Evolutionary conservation across 2,797 vertebrate species (phyloP).

Genomic region (Pangasius sanitwongsei): DNA sequence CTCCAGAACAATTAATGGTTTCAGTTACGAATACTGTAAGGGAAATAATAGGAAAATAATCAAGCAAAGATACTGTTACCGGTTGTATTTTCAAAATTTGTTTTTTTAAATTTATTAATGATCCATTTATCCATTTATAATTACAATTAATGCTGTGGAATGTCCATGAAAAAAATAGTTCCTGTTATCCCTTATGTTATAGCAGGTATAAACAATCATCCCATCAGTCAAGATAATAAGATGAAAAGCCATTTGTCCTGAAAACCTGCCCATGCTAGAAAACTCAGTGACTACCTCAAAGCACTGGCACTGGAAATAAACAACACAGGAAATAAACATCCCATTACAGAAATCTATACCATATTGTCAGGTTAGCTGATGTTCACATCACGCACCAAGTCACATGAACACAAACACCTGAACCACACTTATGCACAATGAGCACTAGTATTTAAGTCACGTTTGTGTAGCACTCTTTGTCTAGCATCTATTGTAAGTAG

Average conservation of each 20-base stretch:
- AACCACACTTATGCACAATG: neutral
- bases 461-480: neutral
- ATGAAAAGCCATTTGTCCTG: neutral
- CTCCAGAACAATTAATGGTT: neutral
- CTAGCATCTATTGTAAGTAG: neutral
- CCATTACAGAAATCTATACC: neutral
- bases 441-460: neutral
- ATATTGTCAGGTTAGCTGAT: neutral
- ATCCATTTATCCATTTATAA: neutral
- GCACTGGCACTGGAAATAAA: neutral
- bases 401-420: neutral
- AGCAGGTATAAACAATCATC: constrained; percentile 2
- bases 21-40: neutral
- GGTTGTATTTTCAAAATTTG: too few species aligned
- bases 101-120: neutral
- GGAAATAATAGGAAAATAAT: neutral
- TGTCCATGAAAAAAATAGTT: neutral
- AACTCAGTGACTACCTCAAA: neutral
- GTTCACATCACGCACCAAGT: neutral
- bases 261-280: neutral
- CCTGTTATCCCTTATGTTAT: neutral
- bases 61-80: neutral
- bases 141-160: neutral
- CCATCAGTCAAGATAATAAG: neutral
- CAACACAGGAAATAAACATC: neutral